Evolutionary conservation across 2,888 invertebrate species (phyloP).

Genomic region (Ophion obscuratus): DNA sequence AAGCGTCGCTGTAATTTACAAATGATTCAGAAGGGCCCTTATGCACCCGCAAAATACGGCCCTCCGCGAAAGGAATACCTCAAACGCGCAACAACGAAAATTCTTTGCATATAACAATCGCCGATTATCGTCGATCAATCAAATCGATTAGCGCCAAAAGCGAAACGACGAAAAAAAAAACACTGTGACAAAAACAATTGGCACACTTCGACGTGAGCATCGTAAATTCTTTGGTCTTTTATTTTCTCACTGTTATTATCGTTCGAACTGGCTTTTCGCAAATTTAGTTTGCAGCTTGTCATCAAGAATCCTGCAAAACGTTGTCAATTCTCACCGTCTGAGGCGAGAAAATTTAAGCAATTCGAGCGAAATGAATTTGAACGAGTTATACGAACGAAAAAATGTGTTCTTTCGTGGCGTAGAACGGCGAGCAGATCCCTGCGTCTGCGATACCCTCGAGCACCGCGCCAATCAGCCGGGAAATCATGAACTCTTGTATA

Average conservation of each 20-base stretch:
- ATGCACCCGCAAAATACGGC: too few relatives aligned
- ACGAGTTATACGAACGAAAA: not conserved
- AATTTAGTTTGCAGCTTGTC: too few relatives aligned
- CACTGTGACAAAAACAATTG: not conserved
- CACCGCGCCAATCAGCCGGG: constrained; percentile 82
- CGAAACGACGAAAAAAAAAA: not conserved
- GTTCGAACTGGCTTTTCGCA: too few relatives aligned
- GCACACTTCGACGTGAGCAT: not conserved
- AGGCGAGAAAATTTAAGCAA: too few relatives aligned
- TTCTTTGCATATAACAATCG: not conserved
- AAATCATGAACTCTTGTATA: constrained; percentile 85
- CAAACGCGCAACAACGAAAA: not conserved
- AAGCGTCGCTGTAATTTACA: too few relatives aligned
- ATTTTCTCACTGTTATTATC: too few relatives aligned
- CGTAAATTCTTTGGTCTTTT: too few relatives aligned
- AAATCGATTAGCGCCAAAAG: not conserved
- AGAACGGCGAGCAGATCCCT: constrained; percentile 81
- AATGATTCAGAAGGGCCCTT: too few relatives aligned
- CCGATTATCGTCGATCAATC: not conserved
- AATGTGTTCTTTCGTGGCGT: constrained; percentile 26
- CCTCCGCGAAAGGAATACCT: too few relatives aligned
- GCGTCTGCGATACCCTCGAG: constrained; percentile 80
- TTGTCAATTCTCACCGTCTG: too few relatives aligned
- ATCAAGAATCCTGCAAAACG: too few relatives aligned
- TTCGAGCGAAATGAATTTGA: too few relatives aligned